phyloP scores from a whole-genome alignment of 2,113 vertebrate genomes.

The Mus spicilegus region DNA sequence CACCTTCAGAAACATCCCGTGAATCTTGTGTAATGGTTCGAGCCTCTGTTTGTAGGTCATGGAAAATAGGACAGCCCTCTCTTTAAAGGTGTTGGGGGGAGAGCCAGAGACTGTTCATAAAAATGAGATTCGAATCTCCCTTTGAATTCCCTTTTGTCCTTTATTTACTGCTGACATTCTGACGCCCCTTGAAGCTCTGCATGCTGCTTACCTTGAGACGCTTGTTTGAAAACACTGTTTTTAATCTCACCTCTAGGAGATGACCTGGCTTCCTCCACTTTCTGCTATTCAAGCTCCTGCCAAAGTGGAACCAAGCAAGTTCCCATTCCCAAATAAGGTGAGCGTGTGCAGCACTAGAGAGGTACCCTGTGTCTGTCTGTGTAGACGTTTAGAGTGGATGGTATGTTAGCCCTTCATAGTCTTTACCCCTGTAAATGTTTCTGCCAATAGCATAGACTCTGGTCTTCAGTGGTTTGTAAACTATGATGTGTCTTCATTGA shows the following conservation, averaged over 20 bases:
- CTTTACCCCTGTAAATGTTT: background rate
- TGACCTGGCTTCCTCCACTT: conserved; percentile 93
- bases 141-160: background rate
- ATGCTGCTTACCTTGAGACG: background rate
- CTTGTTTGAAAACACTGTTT: conserved; percentile 61
- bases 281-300: conserved; percentile 91
- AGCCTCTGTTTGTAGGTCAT: background rate
- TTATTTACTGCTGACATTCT: background rate
- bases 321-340: conserved; percentile 94
- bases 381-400: background rate
- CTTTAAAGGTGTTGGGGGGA: background rate
- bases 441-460: background rate
- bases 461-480: background rate
- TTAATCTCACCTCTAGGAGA: conserved; percentile 87
- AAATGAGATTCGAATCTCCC: background rate
- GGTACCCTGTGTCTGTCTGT: background rate
- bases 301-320: conserved; percentile 90
- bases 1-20: conserved; percentile 17
- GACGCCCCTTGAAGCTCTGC: background rate
- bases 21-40: background rate
- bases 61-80: background rate
- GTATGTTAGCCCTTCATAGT: background rate
- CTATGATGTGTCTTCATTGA: background rate
- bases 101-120: background rate
- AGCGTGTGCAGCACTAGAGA: conserved; percentile 29